These are phyloP conservation scores for Pelobates fuscus DNA, from an alignment of 2,113 vertebrate species.

Conservation along the genomic window DNA sequence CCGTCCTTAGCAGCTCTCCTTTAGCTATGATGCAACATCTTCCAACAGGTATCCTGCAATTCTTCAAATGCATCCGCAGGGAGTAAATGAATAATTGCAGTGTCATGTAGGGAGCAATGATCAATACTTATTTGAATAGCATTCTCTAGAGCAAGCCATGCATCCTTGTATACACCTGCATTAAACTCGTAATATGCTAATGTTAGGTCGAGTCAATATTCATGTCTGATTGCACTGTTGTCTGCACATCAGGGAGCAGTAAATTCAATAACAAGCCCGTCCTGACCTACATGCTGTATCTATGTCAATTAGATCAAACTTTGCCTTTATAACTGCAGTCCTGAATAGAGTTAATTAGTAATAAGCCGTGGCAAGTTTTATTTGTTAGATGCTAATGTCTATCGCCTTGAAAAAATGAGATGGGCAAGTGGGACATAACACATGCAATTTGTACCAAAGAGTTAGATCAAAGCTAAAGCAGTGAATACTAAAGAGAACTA, in stretches of 20 bases:
- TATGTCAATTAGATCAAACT: not conserved
- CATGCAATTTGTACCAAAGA: not conserved
- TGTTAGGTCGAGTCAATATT: not conserved
- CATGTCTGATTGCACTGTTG: not conserved
- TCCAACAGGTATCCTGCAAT: not conserved
- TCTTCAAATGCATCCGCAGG: not conserved
- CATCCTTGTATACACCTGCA: not conserved
- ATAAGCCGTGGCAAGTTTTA: not conserved
- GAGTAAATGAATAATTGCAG: not conserved
- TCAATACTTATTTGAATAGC: not conserved
- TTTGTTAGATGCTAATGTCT: not conserved
- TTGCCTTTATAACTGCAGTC: not conserved
- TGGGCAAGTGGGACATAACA: not conserved
- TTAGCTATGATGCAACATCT: too few relatives aligned
- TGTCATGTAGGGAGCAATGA: not conserved
- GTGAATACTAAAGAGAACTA: too few relatives aligned
- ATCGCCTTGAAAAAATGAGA: not conserved
- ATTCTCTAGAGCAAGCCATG: not conserved
- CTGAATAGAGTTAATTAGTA: not conserved
- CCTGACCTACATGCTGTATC: not conserved
- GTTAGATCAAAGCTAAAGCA: too few relatives aligned
- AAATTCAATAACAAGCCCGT: not conserved
- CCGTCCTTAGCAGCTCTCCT: too few relatives aligned
- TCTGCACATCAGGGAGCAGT: not conserved
- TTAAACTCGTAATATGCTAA: not conserved